Evolutionary conservation across 2,113 vertebrate genomes (phyloP).

Genomic region (Spea bombifrons): DNA sequence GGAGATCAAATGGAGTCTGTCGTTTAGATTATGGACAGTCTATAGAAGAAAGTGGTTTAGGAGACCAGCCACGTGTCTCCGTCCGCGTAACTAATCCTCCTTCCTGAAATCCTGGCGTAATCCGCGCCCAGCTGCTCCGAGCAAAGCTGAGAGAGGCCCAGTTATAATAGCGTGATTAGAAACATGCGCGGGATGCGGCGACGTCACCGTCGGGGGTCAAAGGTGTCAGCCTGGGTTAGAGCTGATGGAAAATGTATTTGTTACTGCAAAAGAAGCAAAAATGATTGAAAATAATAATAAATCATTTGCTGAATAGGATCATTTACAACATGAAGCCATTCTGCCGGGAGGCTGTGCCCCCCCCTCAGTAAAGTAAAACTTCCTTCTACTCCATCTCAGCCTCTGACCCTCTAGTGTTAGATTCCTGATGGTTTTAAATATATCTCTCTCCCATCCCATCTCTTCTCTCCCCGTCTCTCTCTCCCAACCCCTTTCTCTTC

Average conservation of each 20-base stretch:
- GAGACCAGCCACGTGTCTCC: slow-evolving; percentile 21
- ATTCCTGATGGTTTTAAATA: not conserved
- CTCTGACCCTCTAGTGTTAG: too few species aligned
- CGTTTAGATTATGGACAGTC: too few species aligned
- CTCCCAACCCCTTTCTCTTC: too few species aligned
- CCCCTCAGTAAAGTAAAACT: not conserved
- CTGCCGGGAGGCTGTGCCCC: too few species aligned
- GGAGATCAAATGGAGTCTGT: too few species aligned
- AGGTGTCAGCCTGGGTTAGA: slow-evolving; percentile 59
- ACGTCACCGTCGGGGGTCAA: slow-evolving; percentile 59
- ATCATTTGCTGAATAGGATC: slow-evolving; percentile 56
- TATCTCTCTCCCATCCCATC: not conserved
- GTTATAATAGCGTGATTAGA: slow-evolving; percentile 58
- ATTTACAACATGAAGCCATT: slow-evolving; percentile 49
- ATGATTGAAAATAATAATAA: slow-evolving; percentile 35
- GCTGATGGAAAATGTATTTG: slow-evolving; percentile 61
- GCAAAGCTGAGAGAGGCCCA: slow-evolving; percentile 56
- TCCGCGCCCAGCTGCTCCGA: slow-evolving; percentile 61
- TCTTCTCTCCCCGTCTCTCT: too few species aligned
- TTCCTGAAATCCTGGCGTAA: slow-evolving; percentile 57
- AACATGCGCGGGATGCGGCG: slow-evolving; percentile 54
- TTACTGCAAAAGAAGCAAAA: slow-evolving; percentile 52
- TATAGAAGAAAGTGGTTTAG: too few species aligned
- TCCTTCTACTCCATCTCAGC: too few species aligned
- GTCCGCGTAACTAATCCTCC: slow-evolving; percentile 51